phyloP scores from a whole-genome alignment of 2,888 invertebrate genomes.

The Caenorhabditis macrosperma region DNA sequence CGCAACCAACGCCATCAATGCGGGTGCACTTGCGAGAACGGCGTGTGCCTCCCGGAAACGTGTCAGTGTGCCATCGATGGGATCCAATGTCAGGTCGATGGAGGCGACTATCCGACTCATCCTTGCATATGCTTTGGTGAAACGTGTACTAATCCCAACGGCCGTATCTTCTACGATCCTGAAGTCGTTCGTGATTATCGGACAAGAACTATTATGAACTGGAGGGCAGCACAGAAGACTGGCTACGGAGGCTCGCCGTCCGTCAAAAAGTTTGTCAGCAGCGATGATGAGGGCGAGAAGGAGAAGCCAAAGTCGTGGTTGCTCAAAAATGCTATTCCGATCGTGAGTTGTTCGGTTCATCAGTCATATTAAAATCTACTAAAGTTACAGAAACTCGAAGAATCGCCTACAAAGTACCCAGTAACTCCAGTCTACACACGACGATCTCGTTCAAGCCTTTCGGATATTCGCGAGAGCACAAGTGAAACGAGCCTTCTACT shows the following conservation, averaged over 20 bases:
- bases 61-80: constrained; percentile 61
- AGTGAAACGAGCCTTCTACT: constrained; percentile 10
- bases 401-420: constrained; percentile 43
- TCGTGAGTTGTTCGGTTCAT: not conserved
- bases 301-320: constrained; percentile 3
- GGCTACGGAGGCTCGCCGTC: constrained; percentile 43
- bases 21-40: constrained; percentile 65
- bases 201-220: constrained; percentile 32
- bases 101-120: not conserved
- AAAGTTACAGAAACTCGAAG: constrained; percentile 31
- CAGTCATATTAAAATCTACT: not conserved
- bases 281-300: constrained; percentile 38
- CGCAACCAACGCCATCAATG: constrained; percentile 52
- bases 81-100: constrained; percentile 62
- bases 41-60: constrained; percentile 61
- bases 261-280: constrained; percentile 39
- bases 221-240: constrained; percentile 21
- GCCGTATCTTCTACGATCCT: constrained; percentile 45
- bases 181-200: constrained; percentile 32
- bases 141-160: constrained; percentile 45
- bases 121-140: constrained; percentile 48
- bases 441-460: constrained; percentile 29
- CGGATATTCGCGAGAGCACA: constrained; percentile 45
- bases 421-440: constrained; percentile 51
- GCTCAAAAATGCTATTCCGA: not conserved